A percentile compares a stretch with the other conserved stretches of the same genome.
These are phyloP conservation scores for Hylaeus anthracinus DNA, from an alignment of 1,140 invertebrate species.

Conservation along the genomic window DNA sequence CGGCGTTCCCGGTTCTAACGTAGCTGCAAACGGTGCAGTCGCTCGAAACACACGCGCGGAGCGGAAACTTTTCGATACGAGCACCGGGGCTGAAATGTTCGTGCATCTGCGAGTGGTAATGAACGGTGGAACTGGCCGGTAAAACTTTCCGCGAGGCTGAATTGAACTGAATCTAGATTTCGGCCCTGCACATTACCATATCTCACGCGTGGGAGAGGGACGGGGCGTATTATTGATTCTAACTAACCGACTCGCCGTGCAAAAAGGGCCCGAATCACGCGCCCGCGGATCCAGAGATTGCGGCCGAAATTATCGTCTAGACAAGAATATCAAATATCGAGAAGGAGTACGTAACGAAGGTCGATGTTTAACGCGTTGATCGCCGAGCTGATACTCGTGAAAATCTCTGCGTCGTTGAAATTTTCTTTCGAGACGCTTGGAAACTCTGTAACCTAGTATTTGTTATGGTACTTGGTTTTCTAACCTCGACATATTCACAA, in stretches of 20 bases:
- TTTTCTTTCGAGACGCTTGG: too few relatives aligned
- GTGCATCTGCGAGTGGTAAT: constrained; percentile 48
- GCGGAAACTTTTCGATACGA: constrained; percentile 30
- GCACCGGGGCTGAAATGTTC: constrained; percentile 30
- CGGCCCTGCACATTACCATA: constrained; percentile 47
- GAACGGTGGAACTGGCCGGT: constrained; percentile 44
- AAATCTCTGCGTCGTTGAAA: too few relatives aligned
- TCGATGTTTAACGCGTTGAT: too few relatives aligned
- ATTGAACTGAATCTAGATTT: constrained; percentile 53
- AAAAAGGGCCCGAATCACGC: too few relatives aligned
- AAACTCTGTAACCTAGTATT: too few relatives aligned
- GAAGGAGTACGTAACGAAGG: too few relatives aligned
- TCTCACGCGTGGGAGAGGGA: neutral
- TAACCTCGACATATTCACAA: too few relatives aligned
- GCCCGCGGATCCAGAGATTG: too few relatives aligned
- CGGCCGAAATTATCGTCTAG: too few relatives aligned
- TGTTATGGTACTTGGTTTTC: too few relatives aligned
- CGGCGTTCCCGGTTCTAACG: neutral
- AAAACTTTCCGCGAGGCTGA: constrained; percentile 46
- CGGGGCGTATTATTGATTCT: constrained; percentile 41
- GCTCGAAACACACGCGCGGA: neutral
- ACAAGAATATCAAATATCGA: too few relatives aligned
- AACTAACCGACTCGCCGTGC: neutral
- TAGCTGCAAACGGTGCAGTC: neutral
- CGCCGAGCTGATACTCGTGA: too few relatives aligned